Conservation (phyloP, 2,113 vertebrate species). For the Alethe castanea region DNA sequence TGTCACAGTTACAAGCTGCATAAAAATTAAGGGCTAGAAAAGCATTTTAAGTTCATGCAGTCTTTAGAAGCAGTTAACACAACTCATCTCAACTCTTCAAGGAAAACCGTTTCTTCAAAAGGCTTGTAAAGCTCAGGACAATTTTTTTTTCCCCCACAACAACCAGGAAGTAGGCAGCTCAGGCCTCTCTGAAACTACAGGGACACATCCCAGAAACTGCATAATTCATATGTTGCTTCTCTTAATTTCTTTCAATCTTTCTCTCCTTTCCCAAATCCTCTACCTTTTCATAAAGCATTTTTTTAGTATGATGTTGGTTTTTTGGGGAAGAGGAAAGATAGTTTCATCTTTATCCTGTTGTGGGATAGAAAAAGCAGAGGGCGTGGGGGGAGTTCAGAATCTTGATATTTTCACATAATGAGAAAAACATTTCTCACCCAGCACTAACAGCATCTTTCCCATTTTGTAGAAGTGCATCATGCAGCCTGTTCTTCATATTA, state of each 20-base stretch:
- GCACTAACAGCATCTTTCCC: background rate
- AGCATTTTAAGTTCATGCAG: background rate
- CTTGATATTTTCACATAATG: background rate
- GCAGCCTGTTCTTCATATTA: background rate
- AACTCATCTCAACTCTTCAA: background rate
- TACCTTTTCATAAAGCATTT: background rate
- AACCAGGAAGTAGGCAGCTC: background rate
- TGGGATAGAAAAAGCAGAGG: background rate
- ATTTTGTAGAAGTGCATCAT: background rate
- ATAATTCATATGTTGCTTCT: background rate
- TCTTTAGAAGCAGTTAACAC: background rate
- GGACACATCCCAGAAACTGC: background rate
- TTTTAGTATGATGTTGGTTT: background rate
- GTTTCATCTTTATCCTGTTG: background rate
- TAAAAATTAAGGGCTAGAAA: background rate
- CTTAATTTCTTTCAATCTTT: background rate
- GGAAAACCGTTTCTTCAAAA: background rate
- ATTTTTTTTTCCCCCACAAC: fast-evolving
- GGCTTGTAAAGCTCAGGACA: background rate
- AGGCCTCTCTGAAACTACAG: background rate
- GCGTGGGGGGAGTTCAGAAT: background rate
- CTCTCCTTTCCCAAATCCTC: background rate
- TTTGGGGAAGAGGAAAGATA: background rate
- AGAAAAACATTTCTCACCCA: background rate
- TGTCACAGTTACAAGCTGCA: background rate